phyloP scores from a whole-genome alignment of 1,140 invertebrate genomes.

The Trichomalopsis sarcophagae region DNA sequence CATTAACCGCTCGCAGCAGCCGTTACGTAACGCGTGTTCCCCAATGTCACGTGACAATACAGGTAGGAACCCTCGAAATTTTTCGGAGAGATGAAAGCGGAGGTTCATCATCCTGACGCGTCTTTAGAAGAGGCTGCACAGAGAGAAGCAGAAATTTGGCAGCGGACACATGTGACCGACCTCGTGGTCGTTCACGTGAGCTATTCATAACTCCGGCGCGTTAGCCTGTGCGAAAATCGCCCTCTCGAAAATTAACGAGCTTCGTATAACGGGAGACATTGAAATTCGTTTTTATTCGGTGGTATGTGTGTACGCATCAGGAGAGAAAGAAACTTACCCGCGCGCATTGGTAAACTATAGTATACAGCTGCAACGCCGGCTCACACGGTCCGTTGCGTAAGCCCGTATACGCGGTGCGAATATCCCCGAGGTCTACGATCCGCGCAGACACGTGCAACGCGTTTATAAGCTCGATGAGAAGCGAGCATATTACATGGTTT shows the following conservation, averaged over 20 bases:
- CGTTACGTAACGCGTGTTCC: neutral
- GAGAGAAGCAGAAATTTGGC: constrained; percentile 24
- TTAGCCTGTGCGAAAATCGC: neutral
- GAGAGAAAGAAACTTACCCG: neutral
- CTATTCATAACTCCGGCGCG: constrained; percentile 66
- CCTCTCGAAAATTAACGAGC: neutral
- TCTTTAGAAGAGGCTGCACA: constrained; percentile 47
- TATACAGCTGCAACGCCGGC: neutral
- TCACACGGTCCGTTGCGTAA: constrained; percentile 19
- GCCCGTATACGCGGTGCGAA: neutral
- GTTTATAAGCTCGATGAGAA: neutral
- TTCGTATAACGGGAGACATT: no score
- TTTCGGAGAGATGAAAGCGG: neutral
- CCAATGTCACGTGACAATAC: neutral
- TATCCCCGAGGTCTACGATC: constrained; percentile 26
- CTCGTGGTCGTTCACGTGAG: constrained; percentile 69
- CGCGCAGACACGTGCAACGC: neutral
- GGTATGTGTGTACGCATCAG: no score
- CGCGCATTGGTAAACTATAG: neutral
- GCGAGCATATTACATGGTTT: no score
- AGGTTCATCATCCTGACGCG: neutral
- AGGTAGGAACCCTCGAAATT: neutral
- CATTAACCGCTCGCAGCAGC: neutral
- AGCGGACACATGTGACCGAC: constrained; percentile 61
- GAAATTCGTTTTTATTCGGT: neutral